Evolutionary conservation across 2,113 vertebrate genomes (phyloP).

Genomic region (Pteropus alecto): DNA sequence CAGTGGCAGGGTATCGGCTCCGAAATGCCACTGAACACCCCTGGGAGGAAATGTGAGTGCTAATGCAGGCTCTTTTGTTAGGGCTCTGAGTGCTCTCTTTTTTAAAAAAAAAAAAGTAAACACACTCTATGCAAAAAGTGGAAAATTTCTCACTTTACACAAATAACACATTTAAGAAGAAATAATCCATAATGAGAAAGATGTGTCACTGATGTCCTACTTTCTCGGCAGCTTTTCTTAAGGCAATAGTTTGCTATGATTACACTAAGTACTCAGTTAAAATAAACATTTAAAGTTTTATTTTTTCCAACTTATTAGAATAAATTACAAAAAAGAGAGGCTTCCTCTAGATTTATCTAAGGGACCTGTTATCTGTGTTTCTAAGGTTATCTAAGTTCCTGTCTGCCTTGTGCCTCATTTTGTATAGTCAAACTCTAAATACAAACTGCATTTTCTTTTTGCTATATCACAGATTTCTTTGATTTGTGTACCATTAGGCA

Average conservation of each 20-base stretch:
- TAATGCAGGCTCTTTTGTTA: neutral
- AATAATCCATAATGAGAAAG: neutral
- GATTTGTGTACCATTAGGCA: neutral
- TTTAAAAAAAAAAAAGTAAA: conserved; percentile 30
- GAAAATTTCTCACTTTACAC: neutral
- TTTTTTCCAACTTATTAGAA: neutral
- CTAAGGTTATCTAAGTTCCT: neutral
- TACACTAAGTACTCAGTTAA: neutral
- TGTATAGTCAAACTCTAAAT: neutral
- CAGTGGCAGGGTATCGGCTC: neutral
- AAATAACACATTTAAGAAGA: neutral
- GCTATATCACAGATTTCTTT: neutral
- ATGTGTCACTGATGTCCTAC: neutral
- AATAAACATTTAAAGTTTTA: neutral
- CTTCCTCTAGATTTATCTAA: neutral
- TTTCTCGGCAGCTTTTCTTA: neutral
- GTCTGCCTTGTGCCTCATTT: neutral
- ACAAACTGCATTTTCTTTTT: neutral
- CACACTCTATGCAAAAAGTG: neutral
- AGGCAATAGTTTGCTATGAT: neutral
- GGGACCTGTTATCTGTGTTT: neutral
- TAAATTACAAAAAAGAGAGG: neutral
- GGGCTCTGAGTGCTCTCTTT: neutral
- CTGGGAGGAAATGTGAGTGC: neutral
- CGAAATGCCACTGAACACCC: conserved; percentile 7